A percentile compares a stretch with the other conserved stretches of the same genome.
Evolutionary conservation across 2,113 vertebrate genomes (phyloP).

Genomic region (Corythornis vintsioides): DNA sequence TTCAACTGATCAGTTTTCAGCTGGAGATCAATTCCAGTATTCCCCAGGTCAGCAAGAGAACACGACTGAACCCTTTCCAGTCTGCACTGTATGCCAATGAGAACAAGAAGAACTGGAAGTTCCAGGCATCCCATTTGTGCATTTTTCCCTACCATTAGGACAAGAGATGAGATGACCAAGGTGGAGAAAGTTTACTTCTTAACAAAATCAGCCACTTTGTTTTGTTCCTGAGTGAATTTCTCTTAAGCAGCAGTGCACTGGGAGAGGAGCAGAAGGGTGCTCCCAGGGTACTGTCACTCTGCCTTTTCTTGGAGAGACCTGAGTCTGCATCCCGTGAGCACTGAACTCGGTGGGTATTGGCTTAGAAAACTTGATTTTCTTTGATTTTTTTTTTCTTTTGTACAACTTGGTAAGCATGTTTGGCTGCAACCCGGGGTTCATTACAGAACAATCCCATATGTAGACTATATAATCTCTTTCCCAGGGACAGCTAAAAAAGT

Average conservation of each 20-base stretch:
- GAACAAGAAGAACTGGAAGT: neutral
- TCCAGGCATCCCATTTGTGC: neutral
- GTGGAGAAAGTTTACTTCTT: neutral
- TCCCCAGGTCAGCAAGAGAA: neutral
- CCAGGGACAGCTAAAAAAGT: conserved; percentile 24
- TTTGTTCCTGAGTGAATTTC: neutral
- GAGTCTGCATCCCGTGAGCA: neutral
- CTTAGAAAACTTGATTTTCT: neutral
- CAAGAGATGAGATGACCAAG: neutral
- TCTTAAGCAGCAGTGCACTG: neutral
- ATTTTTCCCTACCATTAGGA: neutral
- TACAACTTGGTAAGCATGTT: conserved; percentile 51
- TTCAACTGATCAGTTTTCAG: neutral
- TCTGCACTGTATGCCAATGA: neutral
- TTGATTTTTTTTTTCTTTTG: neutral
- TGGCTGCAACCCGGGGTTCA: conserved; percentile 4
- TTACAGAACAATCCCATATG: neutral
- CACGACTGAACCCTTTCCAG: neutral
- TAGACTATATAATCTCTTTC: neutral
- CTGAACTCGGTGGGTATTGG: neutral
- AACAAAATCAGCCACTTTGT: neutral
- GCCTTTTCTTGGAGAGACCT: neutral
- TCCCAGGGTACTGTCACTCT: neutral
- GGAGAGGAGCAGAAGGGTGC: neutral
- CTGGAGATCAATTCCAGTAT: neutral